Base-by-base conservation (phyloP, 1,140 invertebrate genomes). In the Atta texana region DNA sequence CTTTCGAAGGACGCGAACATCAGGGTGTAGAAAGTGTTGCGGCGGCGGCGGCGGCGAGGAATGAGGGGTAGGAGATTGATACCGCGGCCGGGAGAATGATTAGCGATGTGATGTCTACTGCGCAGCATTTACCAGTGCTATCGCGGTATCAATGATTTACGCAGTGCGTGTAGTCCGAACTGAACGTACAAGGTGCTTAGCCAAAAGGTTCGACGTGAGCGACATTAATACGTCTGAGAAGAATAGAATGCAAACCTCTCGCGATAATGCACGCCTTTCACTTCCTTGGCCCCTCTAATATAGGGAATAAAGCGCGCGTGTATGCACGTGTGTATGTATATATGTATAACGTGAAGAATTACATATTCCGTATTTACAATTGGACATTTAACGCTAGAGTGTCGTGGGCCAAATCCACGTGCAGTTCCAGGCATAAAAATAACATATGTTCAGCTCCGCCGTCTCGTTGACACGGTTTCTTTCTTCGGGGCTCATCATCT, bases 1-100 rank as follows among this genome's bases (percentile, higher is more conserved):
- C 90, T 93, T 93, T 89, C 63, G 85, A 94, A 94, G 93, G 92
- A 94, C 93, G 93, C 90, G 93, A 94, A 93, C 91, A 91, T 93
- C 44, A 88, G 91, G 89, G 88, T 89, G 57, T 91, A 88, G 81
- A 76, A 84, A 85, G 86, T 90, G 86, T 90, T 68, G 80, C 59
- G 53, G 63, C 8, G 34, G 55, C 49, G 34, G 55, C 49, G 64
- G 31, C 18, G n/a, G 49, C 16, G 21, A 31, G 44, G 57, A 31
- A 68, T 6, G 6, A 21, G 63, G 61, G 28, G 21, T 39, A 10
- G 49, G 2, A 16, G 0, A 14, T 24, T 77, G 57, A 72, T 74
- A 75, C 14, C 18, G 39, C 57, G 39, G 14, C 49, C 80, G 55
- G n/a, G 14, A 49, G 55, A 61, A 51, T 49, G 68, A 61, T 75